phyloP scores from a whole-genome alignment of 2,113 vertebrate genomes.

The Sitta europaea region DNA sequence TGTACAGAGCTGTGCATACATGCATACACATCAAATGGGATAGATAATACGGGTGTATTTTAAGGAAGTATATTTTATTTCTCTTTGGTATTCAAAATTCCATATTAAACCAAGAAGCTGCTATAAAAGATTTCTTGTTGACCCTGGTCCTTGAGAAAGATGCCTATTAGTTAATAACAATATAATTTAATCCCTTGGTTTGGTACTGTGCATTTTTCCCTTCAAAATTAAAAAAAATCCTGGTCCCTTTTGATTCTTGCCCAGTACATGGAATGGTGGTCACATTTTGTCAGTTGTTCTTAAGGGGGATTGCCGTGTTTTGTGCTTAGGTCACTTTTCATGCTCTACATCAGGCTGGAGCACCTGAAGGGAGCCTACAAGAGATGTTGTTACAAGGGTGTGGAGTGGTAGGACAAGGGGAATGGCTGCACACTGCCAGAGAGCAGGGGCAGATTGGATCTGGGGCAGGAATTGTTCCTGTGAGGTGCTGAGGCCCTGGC shows the following conservation, averaged over 20 bases:
- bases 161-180: fast-evolving
- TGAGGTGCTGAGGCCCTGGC: neutral
- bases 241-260: neutral
- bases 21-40: neutral
- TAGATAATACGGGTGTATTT: neutral
- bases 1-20: neutral
- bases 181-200: neutral
- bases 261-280: neutral
- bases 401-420: neutral
- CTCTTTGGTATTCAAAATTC: neutral
- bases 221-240: neutral
- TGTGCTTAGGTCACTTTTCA: neutral
- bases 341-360: neutral
- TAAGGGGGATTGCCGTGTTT: neutral
- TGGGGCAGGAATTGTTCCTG: neutral
- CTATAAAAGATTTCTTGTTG: neutral
- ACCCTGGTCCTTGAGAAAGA: neutral
- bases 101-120: neutral
- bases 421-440: neutral
- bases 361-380: neutral
- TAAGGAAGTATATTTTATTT: neutral
- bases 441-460: neutral
- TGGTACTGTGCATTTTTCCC: neutral
- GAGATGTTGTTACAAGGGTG: neutral
- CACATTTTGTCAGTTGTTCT: neutral